A percentile compares a stretch with the other conserved stretches of the same genome.
Conservation (phyloP, 2,888 invertebrate genomes). For the Oscheius sp. region DNA sequence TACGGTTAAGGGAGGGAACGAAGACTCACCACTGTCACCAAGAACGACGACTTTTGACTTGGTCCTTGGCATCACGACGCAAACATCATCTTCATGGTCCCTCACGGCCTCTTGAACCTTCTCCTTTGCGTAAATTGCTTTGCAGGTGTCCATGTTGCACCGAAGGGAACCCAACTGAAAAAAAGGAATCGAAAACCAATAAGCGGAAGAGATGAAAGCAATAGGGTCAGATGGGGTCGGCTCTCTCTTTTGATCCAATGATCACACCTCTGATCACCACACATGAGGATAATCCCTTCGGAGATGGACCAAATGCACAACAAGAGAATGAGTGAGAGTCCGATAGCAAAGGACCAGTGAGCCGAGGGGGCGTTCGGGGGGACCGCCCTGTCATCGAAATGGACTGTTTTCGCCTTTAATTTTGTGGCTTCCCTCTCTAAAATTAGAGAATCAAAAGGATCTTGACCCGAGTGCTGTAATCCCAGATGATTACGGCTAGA, state of each 20-base stretch:
- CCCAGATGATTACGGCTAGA: background rate
- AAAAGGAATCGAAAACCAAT: background rate
- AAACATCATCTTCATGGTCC: slow-evolving; percentile 43
- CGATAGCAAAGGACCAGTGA: background rate
- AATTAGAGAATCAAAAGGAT: too few relatives aligned
- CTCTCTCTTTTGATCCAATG: too few relatives aligned
- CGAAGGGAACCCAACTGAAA: slow-evolving; percentile 25
- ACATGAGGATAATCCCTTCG: background rate
- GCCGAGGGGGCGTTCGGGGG: slow-evolving; percentile 3
- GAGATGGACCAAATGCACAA: background rate
- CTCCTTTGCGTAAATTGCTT: slow-evolving; percentile 45
- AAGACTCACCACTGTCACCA: slow-evolving; percentile 42
- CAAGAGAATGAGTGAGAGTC: background rate
- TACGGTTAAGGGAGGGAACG: background rate
- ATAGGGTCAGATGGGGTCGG: too few relatives aligned
- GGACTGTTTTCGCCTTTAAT: slow-evolving; percentile 22
- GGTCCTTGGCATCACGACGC: slow-evolving; percentile 36
- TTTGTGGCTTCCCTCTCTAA: too few relatives aligned
- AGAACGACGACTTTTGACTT: slow-evolving; percentile 52
- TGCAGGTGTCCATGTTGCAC: slow-evolving; percentile 30
- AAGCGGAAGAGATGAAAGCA: too few relatives aligned
- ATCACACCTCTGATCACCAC: too few relatives aligned
- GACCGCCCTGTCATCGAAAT: slow-evolving; percentile 27
- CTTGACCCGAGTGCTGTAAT: slow-evolving; percentile 1
- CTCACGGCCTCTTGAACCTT: slow-evolving; percentile 49